Base-by-base conservation (phyloP, 2,797 vertebrate species). In the Acanthurus tractus region DNA sequence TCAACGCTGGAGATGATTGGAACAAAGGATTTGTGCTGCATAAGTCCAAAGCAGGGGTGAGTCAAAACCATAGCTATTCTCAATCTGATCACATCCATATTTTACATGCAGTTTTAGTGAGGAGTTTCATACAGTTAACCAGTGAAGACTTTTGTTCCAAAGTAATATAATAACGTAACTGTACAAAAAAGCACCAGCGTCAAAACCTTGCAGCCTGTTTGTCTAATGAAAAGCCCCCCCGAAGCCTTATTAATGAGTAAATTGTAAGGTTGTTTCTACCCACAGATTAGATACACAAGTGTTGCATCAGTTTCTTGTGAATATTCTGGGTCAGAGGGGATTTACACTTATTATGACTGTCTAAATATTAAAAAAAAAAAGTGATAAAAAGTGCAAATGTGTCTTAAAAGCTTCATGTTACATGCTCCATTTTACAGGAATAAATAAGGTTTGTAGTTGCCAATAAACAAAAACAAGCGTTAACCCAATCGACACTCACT, bases 21-120 rank as follows among this genome's bases (percentile, higher is more conserved):
- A 98, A 97, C 91, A 99, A 98, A 89, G 98, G 98, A 90, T 99
- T 97, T 83, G 96, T 99, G 89, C 96, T 99, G 82, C 98, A 98
- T 95, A 99, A 99, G 90, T 98, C 98, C 77, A 99, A 99, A 94
- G 96, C 96, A 23, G 97, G 97, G 81, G 98, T 98, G 94, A 94
- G 94, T 91, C 9, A 8, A 11, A 64, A n/a, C 11, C 1, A 7
- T 1, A 6, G 1, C 3, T 29, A 5, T n/a, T 15, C 23, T 14
- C 23, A 13, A 44, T 29, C 1, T 29, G 20, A 42, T 3, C 2
- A 4, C 42, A 1, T 4, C 18, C 3, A 10, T 23, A 50, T 55
- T 56, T 59, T 14, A 8, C 6, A 48, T 10, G 5, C 29, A 45
- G 20, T 44, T 46, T 0, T 7, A 34, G 29, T 34, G 29, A 34